phyloP scores from a whole-genome alignment of 2,797 vertebrate genomes.

The Pangasius sanitwongsei region DNA sequence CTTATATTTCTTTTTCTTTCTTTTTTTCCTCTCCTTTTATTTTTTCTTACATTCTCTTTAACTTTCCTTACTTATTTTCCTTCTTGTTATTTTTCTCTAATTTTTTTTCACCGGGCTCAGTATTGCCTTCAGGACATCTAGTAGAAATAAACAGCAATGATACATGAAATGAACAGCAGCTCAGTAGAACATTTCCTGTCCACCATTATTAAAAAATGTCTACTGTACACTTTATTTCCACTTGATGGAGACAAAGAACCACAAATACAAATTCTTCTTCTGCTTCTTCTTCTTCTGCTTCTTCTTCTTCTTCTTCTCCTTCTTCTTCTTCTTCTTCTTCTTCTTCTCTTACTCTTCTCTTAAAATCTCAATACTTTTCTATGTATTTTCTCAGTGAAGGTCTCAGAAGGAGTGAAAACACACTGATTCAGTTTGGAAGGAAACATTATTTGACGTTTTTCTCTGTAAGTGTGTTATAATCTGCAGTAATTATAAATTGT shows the following conservation, averaged over 20 bases:
- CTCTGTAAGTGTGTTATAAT: not conserved
- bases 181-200: not conserved
- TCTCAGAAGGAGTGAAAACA: not conserved
- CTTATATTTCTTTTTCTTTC: not conserved
- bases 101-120: not conserved
- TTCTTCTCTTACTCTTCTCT: too few relatives aligned
- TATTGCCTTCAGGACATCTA: not conserved
- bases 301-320: not conserved
- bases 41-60: not conserved
- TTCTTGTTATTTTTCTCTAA: too few relatives aligned
- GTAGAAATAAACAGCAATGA: not conserved
- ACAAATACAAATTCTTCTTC: not conserved
- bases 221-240: not conserved
- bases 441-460: not conserved
- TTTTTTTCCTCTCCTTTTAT: not conserved
- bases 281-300: not conserved
- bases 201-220: not conserved
- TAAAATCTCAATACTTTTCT: not conserved
- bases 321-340: not conserved
- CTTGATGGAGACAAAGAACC: conserved; percentile 20
- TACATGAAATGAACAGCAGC: not conserved
- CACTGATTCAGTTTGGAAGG: not conserved
- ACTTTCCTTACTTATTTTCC: not conserved
- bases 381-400: not conserved
- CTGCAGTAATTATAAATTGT: not conserved